Evolutionary conservation across 2,888 invertebrate species (phyloP).

Genomic region (Theodoxus fluviatilis): DNA sequence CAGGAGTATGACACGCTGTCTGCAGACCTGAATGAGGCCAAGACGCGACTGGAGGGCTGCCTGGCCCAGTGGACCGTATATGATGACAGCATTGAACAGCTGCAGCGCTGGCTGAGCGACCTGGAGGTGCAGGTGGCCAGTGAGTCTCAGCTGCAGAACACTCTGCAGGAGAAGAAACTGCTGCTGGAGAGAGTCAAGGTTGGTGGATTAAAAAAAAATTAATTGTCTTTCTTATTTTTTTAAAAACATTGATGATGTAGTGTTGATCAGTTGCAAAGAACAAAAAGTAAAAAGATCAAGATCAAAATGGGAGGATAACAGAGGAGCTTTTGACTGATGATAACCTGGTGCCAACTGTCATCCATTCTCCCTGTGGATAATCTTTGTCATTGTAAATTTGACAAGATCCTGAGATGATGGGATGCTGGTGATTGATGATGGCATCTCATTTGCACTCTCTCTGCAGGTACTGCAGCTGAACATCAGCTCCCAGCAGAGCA

Average conservation of each 20-base stretch:
- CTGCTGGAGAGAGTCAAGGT: slow-evolving; percentile 85
- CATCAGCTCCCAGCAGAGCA: slow-evolving; percentile 54
- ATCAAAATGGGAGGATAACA: too few relatives aligned
- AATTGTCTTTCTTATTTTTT: too few relatives aligned
- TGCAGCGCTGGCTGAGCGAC: slow-evolving; percentile 80
- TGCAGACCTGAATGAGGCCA: slow-evolving; percentile 76
- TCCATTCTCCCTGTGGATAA: too few relatives aligned
- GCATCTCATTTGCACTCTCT: too few relatives aligned
- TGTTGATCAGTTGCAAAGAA: too few relatives aligned
- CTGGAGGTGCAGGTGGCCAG: slow-evolving; percentile 81
- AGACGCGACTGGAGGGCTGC: slow-evolving; percentile 81
- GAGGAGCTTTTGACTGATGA: too few relatives aligned
- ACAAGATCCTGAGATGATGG: too few relatives aligned
- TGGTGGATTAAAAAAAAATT: slow-evolving; percentile 45
- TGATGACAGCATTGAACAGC: slow-evolving; percentile 82
- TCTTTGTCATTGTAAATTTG: too few relatives aligned
- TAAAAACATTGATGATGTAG: too few relatives aligned
- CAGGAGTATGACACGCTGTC: slow-evolving; percentile 88
- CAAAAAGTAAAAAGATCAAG: too few relatives aligned
- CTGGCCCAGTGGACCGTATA: slow-evolving; percentile 93
- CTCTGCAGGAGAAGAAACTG: slow-evolving; percentile 57
- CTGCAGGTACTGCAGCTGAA: slow-evolving; percentile 55
- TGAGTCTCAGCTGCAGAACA: slow-evolving; percentile 73
- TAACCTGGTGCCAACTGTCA: too few relatives aligned
- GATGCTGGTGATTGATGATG: too few relatives aligned